Conservation (phyloP, 2,797 vertebrate species). For the Falco naumanni region DNA sequence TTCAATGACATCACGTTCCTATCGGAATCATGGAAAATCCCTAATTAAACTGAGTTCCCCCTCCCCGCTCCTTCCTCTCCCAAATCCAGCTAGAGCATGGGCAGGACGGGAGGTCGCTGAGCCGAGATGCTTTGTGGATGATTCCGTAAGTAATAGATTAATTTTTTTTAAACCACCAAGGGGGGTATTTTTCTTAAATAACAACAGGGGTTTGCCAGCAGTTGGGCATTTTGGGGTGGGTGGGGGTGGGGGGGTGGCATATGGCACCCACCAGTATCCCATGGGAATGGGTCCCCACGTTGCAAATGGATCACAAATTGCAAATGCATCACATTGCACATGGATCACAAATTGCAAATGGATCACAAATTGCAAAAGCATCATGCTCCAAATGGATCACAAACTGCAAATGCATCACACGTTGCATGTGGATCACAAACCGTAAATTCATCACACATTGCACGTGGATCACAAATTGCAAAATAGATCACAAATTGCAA, state of each 20-base stretch:
- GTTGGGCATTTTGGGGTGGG: background rate
- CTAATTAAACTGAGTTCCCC: background rate
- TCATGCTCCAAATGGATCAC: no score
- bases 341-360: background rate
- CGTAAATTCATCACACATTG: no score
- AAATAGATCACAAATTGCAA: no score
- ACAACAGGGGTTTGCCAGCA: fast-evolving
- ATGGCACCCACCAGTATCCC: background rate
- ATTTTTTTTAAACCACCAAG: background rate
- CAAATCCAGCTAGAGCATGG: background rate
- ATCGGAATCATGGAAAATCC: background rate
- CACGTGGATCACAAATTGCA: no score
- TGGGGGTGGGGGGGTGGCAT: background rate
- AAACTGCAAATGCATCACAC: no score
- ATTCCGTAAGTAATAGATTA: background rate
- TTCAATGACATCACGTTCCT: background rate
- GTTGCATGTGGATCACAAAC: no score
- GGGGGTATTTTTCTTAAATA: background rate
- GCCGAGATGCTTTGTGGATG: background rate
- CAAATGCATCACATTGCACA: no score
- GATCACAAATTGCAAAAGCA: background rate
- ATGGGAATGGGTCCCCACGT: fast-evolving
- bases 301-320: no score
- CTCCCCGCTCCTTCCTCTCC: background rate
- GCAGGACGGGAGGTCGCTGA: background rate